Percentiles rank a stretch among this genome's conserved stretches.
phyloP scores from a whole-genome alignment of 1,140 invertebrate genomes.

The Hyposmocoma kahamanoa region DNA sequence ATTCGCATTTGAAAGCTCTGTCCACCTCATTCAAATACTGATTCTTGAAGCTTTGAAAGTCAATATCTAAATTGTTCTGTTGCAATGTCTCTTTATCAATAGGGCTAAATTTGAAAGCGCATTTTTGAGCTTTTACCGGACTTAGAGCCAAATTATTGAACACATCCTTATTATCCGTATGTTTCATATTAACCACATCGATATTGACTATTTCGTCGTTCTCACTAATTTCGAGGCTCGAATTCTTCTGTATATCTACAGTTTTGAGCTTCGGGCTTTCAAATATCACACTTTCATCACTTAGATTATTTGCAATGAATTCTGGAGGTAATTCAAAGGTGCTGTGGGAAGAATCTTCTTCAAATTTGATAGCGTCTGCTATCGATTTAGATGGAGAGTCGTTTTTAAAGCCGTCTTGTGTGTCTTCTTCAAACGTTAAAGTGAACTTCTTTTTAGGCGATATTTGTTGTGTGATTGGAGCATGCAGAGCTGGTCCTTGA shows the following conservation, averaged over 20 bases:
- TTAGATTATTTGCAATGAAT: slow-evolving; percentile 14
- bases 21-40: slow-evolving; percentile 44
- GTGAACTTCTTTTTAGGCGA: too few species aligned
- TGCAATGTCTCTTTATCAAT: slow-evolving; percentile 26
- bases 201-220: slow-evolving; percentile 36
- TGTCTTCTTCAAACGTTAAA: too few species aligned
- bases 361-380: neutral
- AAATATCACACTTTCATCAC: slow-evolving; percentile 17
- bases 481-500: too few species aligned
- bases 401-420: too few species aligned
- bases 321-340: slow-evolving; percentile 21
- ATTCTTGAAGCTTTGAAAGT: slow-evolving; percentile 50
- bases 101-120: slow-evolving; percentile 38
- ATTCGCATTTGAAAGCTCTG: slow-evolving; percentile 18
- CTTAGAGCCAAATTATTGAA: slow-evolving; percentile 7
- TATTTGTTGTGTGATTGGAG: too few species aligned
- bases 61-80: slow-evolving; percentile 28
- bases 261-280: slow-evolving; percentile 33
- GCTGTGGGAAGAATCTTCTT: slow-evolving; percentile 12
- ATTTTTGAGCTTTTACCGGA: slow-evolving; percentile 22
- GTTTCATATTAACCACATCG: slow-evolving; percentile 27
- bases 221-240: slow-evolving; percentile 43
- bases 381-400: too few species aligned
- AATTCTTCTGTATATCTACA: slow-evolving; percentile 36
- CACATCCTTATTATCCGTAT: neutral